These are phyloP conservation scores for Carcina quercana DNA, from an alignment of 2,888 invertebrate species.

Conservation along the genomic window DNA sequence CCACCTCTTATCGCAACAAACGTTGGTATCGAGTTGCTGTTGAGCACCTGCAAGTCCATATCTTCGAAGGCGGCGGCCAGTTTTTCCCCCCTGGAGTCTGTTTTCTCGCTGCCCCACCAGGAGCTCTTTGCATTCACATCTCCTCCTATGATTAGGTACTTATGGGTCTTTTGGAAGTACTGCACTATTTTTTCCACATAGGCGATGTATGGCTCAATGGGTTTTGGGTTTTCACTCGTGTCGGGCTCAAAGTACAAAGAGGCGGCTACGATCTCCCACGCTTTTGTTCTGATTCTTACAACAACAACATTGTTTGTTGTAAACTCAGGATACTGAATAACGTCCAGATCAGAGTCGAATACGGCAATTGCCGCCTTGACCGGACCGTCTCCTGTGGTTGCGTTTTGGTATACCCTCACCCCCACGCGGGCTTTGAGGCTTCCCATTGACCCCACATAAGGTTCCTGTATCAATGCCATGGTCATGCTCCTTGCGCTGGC, in stretches of 20 bases:
- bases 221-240: too few species aligned
- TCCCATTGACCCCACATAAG: too few species aligned
- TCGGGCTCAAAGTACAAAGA: conserved; percentile 3
- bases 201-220: conserved; percentile 3
- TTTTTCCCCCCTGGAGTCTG: too few species aligned
- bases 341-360: too few species aligned
- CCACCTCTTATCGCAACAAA: too few species aligned
- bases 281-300: conserved; percentile 5
- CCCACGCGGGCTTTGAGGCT: not conserved
- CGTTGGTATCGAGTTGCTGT: conserved; percentile 11
- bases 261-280: conserved; percentile 1
- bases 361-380: too few species aligned
- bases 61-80: conserved; percentile 6
- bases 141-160: conserved; percentile 11
- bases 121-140: conserved; percentile 12
- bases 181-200: not conserved
- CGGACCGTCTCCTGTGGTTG: not conserved
- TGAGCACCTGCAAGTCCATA: conserved; percentile 7
- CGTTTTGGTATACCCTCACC: not conserved
- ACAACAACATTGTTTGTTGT: too few species aligned
- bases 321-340: too few species aligned
- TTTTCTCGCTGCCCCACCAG: conserved; percentile 13
- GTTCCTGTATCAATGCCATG: too few species aligned
- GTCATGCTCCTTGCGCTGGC: not conserved
- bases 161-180: not conserved